Evolutionary conservation across 2,113 vertebrate species (phyloP).

Genomic region (Australoheros scitulus): DNA sequence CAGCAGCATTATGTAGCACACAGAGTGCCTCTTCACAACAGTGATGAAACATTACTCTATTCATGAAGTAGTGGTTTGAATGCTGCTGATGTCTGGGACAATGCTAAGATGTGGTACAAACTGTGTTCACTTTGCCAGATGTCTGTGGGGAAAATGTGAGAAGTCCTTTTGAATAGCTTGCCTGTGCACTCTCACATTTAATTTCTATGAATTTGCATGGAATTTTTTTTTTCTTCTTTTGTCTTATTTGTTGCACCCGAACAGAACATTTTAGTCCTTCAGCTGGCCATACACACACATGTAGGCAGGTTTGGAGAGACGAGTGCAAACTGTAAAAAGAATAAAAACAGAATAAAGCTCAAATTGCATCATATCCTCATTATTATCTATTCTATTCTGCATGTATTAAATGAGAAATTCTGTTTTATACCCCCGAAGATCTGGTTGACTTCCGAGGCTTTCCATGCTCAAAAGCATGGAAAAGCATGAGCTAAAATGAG

Average conservation of each 20-base stretch:
- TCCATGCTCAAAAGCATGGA: constrained; percentile 6
- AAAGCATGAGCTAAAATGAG: not conserved
- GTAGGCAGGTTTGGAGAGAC: not conserved
- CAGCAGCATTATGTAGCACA: constrained; percentile 49
- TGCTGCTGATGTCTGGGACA: constrained; percentile 31
- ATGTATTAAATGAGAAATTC: constrained; percentile 48
- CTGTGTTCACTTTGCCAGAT: constrained; percentile 38
- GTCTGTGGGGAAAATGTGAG: constrained; percentile 25
- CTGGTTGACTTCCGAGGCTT: constrained; percentile 33
- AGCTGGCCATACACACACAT: not conserved
- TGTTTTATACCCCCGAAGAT: constrained; percentile 46
- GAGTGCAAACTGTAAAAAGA: not conserved
- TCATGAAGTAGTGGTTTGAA: constrained; percentile 36
- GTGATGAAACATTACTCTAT: constrained; percentile 50
- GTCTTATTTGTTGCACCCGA: not conserved
- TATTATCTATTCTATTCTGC: constrained; percentile 4
- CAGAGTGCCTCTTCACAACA: constrained; percentile 48
- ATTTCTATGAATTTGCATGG: not conserved
- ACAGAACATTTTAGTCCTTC: not conserved
- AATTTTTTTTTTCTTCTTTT: not conserved
- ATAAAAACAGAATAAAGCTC: not conserved
- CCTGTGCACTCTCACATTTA: not conserved
- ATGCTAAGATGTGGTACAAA: constrained; percentile 28
- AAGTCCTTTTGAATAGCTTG: constrained; percentile 4
- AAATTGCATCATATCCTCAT: constrained; percentile 8